Evolutionary conservation across 2,888 invertebrate genomes (phyloP).

Genomic region (Scaptomyza caliginosa): DNA sequence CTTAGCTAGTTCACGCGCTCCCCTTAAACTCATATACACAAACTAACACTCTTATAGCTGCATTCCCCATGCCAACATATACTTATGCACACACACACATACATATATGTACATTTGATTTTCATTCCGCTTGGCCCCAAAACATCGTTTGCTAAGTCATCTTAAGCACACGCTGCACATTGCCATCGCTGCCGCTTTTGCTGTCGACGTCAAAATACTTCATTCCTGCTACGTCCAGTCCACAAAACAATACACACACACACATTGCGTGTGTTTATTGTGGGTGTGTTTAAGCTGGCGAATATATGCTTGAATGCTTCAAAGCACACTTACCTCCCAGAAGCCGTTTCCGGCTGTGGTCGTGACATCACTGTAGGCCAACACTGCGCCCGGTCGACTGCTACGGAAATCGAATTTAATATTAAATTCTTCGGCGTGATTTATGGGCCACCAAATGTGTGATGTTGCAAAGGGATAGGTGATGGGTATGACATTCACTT

Average conservation of each 20-base stretch:
- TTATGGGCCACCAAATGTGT: slow-evolving; percentile 95
- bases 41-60: neutral
- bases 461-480: slow-evolving; percentile 96
- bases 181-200: slow-evolving; percentile 54
- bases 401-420: slow-evolving; percentile 95
- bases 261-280: slow-evolving; percentile 5
- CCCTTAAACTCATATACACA: slow-evolving; percentile 14
- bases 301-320: slow-evolving; percentile 66
- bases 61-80: neutral
- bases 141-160: slow-evolving; percentile 67
- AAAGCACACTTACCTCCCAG: slow-evolving; percentile 90
- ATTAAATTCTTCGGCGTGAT: slow-evolving; percentile 89
- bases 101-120: slow-evolving; percentile 55
- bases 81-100: slow-evolving; percentile 8
- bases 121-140: slow-evolving; percentile 70
- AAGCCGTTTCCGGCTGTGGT: slow-evolving; percentile 90
- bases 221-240: slow-evolving; percentile 8
- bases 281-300: slow-evolving; percentile 56
- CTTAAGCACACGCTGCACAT: slow-evolving; percentile 67
- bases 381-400: slow-evolving; percentile 91
- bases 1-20: slow-evolving; percentile 34
- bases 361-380: slow-evolving; percentile 92
- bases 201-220: slow-evolving; percentile 27
- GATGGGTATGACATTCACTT: slow-evolving; percentile 94
- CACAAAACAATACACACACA: slow-evolving; percentile 1